Base-by-base conservation (phyloP, 2,113 vertebrate species). In the Pterocles burchelli region DNA sequence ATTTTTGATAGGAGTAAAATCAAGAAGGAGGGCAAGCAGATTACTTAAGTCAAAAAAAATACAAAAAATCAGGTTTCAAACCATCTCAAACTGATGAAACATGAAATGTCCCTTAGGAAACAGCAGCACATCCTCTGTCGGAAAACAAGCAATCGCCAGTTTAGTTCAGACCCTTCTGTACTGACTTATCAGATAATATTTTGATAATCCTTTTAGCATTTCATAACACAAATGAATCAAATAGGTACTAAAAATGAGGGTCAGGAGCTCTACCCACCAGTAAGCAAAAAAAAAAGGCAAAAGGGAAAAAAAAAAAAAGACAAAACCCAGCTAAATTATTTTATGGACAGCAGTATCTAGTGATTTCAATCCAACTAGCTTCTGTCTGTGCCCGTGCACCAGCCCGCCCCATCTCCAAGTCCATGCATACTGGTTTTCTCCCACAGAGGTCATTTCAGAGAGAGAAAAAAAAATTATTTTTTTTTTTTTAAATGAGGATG, bases 321-420 rank as follows among this genome's bases (percentile, higher is more conserved):
- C 13, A 66, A 85, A 46, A 46, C 5, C 6, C 33, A 29, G 36
- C 34, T 21, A 67, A 76, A 62, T 51, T 25, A 38, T 62, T 57
- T 63, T 45, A 13, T 0, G 46, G 75, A 33, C 36, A 45, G 33
- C 85, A 62, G 4, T 62, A 77, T 9, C 34, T 5, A 29, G 20
- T 11, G 75, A 72, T 51, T 43, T 77, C 59, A 57, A 29, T 11
- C 43, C 54, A 29, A 19, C 13, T 2, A 26, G 34, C n/a, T 57
- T 46, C 22, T 15, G 25, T 24, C 66, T 33, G 18, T 57, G 58
- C 22, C 75, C 14, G 21, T 6, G 71, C 65, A 34, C 7, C 62
- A 51, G 59, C 31, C 63, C 49, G 29, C 19, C 33, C 31, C 2
- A 0, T 22, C 77, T 54, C 72, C 0, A 1, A 57, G 33, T 9